Base-by-base conservation (phyloP, 2,888 invertebrate species). In the Hipparchia sbordonii region DNA sequence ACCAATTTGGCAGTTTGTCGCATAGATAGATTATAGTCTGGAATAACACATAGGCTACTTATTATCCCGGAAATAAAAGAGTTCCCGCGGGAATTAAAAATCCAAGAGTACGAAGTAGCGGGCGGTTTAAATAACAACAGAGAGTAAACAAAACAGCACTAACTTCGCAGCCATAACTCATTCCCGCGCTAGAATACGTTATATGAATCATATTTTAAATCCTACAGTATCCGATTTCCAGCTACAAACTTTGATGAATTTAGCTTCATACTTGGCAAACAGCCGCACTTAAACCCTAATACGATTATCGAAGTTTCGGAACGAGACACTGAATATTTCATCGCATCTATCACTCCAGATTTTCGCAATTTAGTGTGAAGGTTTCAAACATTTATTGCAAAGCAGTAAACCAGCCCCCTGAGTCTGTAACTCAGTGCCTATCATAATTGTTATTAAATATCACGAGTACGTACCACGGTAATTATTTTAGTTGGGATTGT, bases 201-300 rank as follows among this genome's bases (percentile, higher is more conserved):
- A 54, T 54, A 39, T 51, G 48, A 60, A 68, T 51, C 68, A 68
- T 68, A 68, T 68, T 33, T 60, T 23, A 60, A 68, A 68, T 59
- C 59, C 23, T 45, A 39, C n/a, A 33, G 13, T 69, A 70, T 72
- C 66, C 61, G 70, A 72, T 70, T 72, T 70, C 52, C 48, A 63
- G 67, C 62, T 67, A 62, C 62, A 65, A 70, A 68, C 56, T 68
- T 65, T 52, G 33, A 61, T 70, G 12, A 67, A 67, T 61, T 72
- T 65, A 51, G 67, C 54, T 54, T 54, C 46, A 60, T 67, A 65
- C 54, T 72, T 65, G 65, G 45, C 13, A 57, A 68, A 67, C 67
- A 52, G 45, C 61, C 33, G 52, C 48, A 46, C 67, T 68, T 65
- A 65, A 54, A 39, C 62, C 13, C 39, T 67, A 71, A 68, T 71